Conservation (phyloP, 1,140 invertebrate genomes). For the Pseudomyrmex cubaensis region DNA sequence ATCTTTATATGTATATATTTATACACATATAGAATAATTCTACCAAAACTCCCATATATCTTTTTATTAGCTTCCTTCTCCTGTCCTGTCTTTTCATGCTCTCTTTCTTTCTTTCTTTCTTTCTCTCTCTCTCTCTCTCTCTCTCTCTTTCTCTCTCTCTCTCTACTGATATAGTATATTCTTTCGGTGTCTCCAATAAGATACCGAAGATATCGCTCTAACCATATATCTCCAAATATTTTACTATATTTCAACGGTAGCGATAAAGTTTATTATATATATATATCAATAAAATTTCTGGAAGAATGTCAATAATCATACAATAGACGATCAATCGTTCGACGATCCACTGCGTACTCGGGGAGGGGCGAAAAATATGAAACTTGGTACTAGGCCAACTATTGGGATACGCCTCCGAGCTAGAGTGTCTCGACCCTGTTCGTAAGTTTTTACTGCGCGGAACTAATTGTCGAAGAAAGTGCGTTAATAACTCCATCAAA, state of each 20-base stretch:
- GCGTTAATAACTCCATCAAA: not conserved
- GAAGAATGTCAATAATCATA: constrained; percentile 82
- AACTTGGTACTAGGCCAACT: constrained; percentile 84
- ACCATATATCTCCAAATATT: constrained; percentile 74
- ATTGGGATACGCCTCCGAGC: constrained; percentile 77
- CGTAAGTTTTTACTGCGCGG: constrained; percentile 21
- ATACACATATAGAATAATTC: constrained; percentile 59
- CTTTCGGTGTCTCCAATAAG: constrained; percentile 60
- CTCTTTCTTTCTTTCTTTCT: not conserved
- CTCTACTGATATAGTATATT: constrained; percentile 55
- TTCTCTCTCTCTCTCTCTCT: not conserved
- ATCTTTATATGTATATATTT: not conserved
- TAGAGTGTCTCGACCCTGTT: constrained; percentile 63
- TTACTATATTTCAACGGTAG: constrained; percentile 81
- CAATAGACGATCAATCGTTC: constrained; percentile 78
- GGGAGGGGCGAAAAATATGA: constrained; percentile 80
- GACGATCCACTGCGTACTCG: constrained; percentile 72
- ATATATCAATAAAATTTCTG: constrained; percentile 83
- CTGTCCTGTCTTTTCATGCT: too few relatives aligned
- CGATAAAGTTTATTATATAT: constrained; percentile 80
- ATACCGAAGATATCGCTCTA: constrained; percentile 65
- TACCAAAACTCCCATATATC: constrained; percentile 41
- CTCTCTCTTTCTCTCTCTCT: constrained; percentile 41
- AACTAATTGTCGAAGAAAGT: constrained; percentile 16
- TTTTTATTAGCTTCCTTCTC: not conserved